A percentile compares a stretch with the other conserved stretches of the same genome.
These are phyloP conservation scores for Gymnoscopelus braueri DNA, from an alignment of 2,797 vertebrate species.

Conservation along the genomic window DNA sequence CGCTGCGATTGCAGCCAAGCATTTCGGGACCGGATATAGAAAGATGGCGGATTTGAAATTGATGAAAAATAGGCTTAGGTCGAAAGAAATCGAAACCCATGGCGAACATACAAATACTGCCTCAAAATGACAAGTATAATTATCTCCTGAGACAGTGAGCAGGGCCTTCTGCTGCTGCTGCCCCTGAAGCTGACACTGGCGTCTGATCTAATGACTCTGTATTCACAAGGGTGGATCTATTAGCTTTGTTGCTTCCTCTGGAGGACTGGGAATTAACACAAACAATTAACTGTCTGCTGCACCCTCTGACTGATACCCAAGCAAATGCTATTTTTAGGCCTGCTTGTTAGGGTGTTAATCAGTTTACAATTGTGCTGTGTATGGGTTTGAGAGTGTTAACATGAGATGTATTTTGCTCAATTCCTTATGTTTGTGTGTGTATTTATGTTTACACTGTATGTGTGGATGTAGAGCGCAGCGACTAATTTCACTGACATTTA, in stretches of 20 bases:
- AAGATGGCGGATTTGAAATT: too few relatives aligned
- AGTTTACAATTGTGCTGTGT: slow-evolving; percentile 25
- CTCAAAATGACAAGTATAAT: too few relatives aligned
- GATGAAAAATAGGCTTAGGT: too few relatives aligned
- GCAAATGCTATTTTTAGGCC: slow-evolving; percentile 50
- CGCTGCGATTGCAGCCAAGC: too few relatives aligned
- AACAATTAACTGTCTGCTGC: slow-evolving; percentile 54
- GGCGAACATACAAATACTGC: too few relatives aligned
- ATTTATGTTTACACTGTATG: neutral
- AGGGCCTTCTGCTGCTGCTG: slow-evolving; percentile 11
- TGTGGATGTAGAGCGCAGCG: too few relatives aligned
- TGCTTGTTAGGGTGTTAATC: slow-evolving; percentile 16
- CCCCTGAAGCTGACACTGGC: slow-evolving; percentile 45
- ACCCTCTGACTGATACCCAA: slow-evolving; percentile 19
- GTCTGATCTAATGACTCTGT: slow-evolving; percentile 26
- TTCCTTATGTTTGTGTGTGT: neutral
- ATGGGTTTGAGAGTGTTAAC: slow-evolving; percentile 14
- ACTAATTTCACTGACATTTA: too few relatives aligned
- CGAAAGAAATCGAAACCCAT: too few relatives aligned
- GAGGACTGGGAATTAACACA: slow-evolving; percentile 52
- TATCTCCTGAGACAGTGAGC: too few relatives aligned
- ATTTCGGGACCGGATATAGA: too few relatives aligned
- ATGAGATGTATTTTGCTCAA: neutral
- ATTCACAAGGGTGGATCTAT: slow-evolving; percentile 21
- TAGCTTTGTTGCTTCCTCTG: slow-evolving; percentile 26